Evolutionary conservation across 2,888 invertebrate species (phyloP), one percentile per base, ranked within the genome.

Genomic region (Chymomyza amoena): DNA sequence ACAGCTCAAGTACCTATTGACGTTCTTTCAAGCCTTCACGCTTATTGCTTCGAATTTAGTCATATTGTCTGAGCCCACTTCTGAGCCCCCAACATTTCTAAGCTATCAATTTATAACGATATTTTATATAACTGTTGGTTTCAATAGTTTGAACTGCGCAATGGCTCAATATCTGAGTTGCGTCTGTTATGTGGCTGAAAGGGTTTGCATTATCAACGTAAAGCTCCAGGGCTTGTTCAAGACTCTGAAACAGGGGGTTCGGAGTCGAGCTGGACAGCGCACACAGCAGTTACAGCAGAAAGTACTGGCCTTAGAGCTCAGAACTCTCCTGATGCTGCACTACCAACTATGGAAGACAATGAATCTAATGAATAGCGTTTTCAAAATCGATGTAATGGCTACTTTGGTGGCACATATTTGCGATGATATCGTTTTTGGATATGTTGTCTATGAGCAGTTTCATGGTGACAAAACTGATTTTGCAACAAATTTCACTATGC

Each of bases 361-460:
- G 13, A 56, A 64, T 5, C 36, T 16, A 2, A 36, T 64, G 28
- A 36, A 64, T 13, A 36, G 39, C 0, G n/a, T 64, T 4, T 64
- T 18, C n/a, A 16, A 13, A 32, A 20, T 54, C 10, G 36, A 54
- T 36, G 15, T 36, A 10, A 18, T 9, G 4, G 28, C 16, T 32
- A 39, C 7, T 1, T 10, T 64, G 3, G 15, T 64, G 7, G 18
- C 36, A 5, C 16, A 39, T 6, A 56, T 56, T n/a, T 16, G 54
- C 36, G 56, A 56, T 36, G 45, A 64, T 36, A 64, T 64, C 1
- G 56, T n/a, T 13, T 10, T 64, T 6, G 16, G 28, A 7, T 64
- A 64, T 56, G 15, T 64, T 36, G 45, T 56, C 39, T 56, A 64
- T 56, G n/a, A 36, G 13, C 56, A 56, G 9, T 39, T 54, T 6